These are phyloP conservation scores for Cardinalis cardinalis DNA, from an alignment of 2,113 vertebrate genomes.

Conservation along the genomic window DNA sequence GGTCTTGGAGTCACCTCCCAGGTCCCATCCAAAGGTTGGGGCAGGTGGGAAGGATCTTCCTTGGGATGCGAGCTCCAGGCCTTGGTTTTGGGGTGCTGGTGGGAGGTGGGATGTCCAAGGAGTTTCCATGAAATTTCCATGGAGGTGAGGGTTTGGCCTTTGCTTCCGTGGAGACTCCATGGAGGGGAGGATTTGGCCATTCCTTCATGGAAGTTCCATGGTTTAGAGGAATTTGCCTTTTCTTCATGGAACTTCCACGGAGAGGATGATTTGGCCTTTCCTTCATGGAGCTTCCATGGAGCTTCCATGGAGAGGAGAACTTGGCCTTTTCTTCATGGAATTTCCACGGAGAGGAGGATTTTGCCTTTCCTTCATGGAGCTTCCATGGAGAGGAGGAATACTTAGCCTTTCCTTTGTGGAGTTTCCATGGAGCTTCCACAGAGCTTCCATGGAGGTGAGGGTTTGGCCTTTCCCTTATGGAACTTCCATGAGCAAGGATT, in stretches of 20 bases:
- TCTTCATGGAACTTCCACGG: not conserved
- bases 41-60: not conserved
- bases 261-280: not conserved
- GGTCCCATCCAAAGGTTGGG: accelerated
- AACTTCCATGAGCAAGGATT: too few species aligned
- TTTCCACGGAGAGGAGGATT: not conserved
- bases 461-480: too few species aligned
- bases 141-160: not conserved
- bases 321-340: not conserved
- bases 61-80: accelerated
- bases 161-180: not conserved
- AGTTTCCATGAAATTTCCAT: not conserved
- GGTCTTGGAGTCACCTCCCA: not conserved
- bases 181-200: not conserved
- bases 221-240: not conserved
- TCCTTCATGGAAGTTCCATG: not conserved
- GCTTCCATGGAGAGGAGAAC: not conserved
- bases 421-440: too few species aligned
- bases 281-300: not conserved
- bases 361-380: not conserved
- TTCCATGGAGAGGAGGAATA: too few species aligned
- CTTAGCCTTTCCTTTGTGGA: too few species aligned
- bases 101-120: not conserved
- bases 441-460: too few species aligned
- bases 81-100: not conserved